phyloP scores from a whole-genome alignment of 2,888 invertebrate species.

The Amphipoea oculea region DNA sequence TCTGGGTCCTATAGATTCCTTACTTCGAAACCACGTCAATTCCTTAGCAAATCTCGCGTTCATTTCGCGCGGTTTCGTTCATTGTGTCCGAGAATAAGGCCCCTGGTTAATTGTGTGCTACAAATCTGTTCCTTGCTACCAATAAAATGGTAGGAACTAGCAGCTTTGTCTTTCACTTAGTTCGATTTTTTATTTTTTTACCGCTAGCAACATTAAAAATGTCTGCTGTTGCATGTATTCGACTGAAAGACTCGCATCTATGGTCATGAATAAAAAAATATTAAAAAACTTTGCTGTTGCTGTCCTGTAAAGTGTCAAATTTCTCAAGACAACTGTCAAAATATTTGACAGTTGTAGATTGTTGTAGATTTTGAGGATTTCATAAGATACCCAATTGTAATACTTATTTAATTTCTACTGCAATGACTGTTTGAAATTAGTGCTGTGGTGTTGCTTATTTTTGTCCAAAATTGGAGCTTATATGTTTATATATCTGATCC shows the following conservation, averaged over 20 bases:
- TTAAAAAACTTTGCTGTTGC: no score
- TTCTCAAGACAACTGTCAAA: no score
- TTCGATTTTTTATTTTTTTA: neutral
- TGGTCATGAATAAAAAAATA: no score
- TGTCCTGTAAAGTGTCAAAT: slow-evolving; percentile 2
- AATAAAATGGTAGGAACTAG: neutral
- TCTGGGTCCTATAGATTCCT: no score
- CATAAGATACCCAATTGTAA: neutral
- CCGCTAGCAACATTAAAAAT: slow-evolving; percentile 8
- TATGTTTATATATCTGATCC: no score
- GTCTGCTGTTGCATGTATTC: no score
- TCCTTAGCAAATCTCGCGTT: no score
- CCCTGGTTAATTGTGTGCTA: neutral
- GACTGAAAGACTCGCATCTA: no score
- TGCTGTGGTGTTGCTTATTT: neutral
- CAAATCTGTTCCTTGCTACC: neutral
- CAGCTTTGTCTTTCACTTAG: neutral
- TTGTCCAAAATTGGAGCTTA: neutral
- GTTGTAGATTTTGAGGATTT: neutral
- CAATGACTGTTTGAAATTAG: neutral
- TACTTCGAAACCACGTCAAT: no score
- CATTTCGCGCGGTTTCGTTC: no score
- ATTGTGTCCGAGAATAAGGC: no score
- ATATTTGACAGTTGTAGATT: no score
- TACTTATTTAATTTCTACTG: neutral